Base-by-base conservation (phyloP, 1,140 invertebrate species). In the Lamellibrachia luymesi region DNA sequence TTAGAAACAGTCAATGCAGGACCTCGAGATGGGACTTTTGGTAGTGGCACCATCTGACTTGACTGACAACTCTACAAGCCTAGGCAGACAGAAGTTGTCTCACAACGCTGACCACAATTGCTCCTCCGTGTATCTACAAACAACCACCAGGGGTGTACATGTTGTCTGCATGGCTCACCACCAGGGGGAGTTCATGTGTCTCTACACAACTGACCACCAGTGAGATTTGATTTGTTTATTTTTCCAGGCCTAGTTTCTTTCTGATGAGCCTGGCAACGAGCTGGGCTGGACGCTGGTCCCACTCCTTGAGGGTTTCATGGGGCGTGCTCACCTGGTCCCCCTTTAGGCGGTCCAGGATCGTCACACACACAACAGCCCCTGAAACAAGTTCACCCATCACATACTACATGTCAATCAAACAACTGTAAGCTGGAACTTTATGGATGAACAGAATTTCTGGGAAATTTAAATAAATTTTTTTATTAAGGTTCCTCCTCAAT, bases 301-400 rank as follows among this genome's bases (percentile, higher is more conserved):
- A 99, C 95, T 99, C 98, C 94, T 99, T 97, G 95, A 99, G 96
- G 0, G 98, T 98, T 95, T 98, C 98, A 95, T 99, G 98, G 1
- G 98, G 97, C 51, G 94, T 95, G 50, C 94, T 95, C 95, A 99
- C 98, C 97, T 99, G 99, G 97, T 99, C 99, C 8, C 98, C 98
- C 95, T 99, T 98, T 2, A 99, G 97, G 93, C 99, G 97, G 96
- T 99, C 98, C n/a, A 99, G 95, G 1, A 99, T 96, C 0, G 98
- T 98, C 8, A 99, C 98, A 96, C 99, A 99, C 27, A 99, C 97
- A 49, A 99, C 98, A 6, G 98, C 98, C 10, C 98, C 98, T 96
- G 94, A 50, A 95, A 56, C 92, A 49, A 91, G 56, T 22, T 8
- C 22, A 50, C 64, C 25, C 5, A 10, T 56, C 52, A 56, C 13